phyloP scores from a whole-genome alignment of 2,113 vertebrate species.

The Epinephelus cyanopodus region DNA sequence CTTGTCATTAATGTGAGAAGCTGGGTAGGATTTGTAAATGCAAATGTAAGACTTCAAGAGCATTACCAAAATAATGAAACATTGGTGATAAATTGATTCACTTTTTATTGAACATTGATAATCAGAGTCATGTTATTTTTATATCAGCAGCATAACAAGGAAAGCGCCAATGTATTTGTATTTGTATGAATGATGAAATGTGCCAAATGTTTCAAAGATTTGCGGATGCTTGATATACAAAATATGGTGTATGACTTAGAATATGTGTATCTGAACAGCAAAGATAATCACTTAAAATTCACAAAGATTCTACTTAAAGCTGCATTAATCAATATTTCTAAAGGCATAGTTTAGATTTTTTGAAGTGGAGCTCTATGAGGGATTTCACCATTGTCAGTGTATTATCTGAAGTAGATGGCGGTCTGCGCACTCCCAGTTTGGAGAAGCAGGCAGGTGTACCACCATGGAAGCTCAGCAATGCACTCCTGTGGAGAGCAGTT shows the following conservation, averaged over 20 bases:
- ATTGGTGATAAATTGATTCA: background rate
- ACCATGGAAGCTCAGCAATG: no score
- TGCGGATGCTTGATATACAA: background rate
- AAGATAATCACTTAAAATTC: background rate
- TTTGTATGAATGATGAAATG: background rate
- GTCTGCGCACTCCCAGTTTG: no score
- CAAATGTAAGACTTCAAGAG: background rate
- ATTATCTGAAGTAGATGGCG: no score
- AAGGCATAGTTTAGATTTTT: no score
- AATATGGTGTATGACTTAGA: background rate
- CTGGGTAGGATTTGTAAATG: slow-evolving; percentile 2
- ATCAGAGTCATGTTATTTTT: background rate
- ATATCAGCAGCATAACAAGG: background rate
- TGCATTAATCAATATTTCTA: background rate
- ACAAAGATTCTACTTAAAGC: background rate
- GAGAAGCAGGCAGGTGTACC: no score
- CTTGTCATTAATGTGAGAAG: slow-evolving; percentile 53
- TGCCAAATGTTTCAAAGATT: background rate
- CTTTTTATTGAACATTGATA: background rate
- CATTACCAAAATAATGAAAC: background rate
- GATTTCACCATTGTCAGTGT: no score
- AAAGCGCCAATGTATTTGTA: background rate
- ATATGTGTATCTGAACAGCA: background rate
- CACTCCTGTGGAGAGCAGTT: no score
- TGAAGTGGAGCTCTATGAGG: no score